A percentile compares a stretch with the other conserved stretches of the same genome.
These are phyloP conservation scores for Ochotona curzoniae DNA, from an alignment of 2,113 vertebrate species.

Conservation along the genomic window DNA sequence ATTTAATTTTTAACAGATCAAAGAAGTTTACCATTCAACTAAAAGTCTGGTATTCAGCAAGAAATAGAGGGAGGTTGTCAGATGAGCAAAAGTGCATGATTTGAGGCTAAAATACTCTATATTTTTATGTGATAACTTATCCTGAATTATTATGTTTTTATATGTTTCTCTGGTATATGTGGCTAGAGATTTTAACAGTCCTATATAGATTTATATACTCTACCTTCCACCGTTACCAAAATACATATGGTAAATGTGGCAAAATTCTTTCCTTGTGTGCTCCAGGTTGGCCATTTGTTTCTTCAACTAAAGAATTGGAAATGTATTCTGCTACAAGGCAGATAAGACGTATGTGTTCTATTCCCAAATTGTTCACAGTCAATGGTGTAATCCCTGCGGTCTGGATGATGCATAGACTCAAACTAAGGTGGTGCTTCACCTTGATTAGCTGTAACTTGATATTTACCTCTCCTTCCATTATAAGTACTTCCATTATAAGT, in stretches of 20 bases:
- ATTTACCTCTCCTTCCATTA: not conserved
- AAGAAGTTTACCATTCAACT: not conserved
- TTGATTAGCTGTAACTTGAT: not conserved
- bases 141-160: not conserved
- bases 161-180: not conserved
- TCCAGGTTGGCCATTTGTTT: not conserved
- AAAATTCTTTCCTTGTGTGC: not conserved
- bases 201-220: not conserved
- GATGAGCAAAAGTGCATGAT: not conserved
- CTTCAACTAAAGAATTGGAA: not conserved
- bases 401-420: not conserved
- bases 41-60: not conserved
- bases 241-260: not conserved
- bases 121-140: not conserved
- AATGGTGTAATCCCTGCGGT: not conserved
- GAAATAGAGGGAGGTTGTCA: not conserved
- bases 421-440: not conserved
- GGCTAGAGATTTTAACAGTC: not conserved
- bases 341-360: rapidly evolving
- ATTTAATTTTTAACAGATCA: not conserved
- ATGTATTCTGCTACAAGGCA: no score
- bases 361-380: not conserved
- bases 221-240: not conserved
- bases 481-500: no score
- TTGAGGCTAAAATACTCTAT: not conserved